Evolutionary conservation across 2,888 invertebrate species (phyloP), one percentile per base, ranked within the genome.

Genomic region (Acleris sparsana): DNA sequence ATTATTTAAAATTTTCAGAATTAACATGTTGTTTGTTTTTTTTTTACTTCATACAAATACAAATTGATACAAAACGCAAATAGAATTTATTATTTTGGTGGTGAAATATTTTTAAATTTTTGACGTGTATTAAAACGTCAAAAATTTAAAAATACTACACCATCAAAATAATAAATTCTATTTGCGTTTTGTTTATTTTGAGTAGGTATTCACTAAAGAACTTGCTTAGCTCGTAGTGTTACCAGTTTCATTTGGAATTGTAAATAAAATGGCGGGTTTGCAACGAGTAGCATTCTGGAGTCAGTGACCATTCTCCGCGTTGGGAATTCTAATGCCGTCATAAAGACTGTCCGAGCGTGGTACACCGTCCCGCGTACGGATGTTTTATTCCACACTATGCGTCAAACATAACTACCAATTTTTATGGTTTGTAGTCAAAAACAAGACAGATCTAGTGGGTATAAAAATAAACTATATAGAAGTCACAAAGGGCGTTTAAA

Each of bases 1-100:
- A 71, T 76, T 73, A 74, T 76, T 69, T 65, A 13, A 57, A 51
- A 55, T 53, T 57, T 55, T 22, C 18, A 51, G 53, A 39, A 49
- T 22, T 55, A 55, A 25, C 13, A 46, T 61, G 16, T 5, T 20
- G 25, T 44, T 18, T n/a, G 22, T n/a, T 3, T 20, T n/a, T 17
- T 25, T 57, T 33, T 43, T 55, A n/a, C 44, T n/a, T n/a, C n/a
- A n/a, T n/a, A n/a, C n/a, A n/a, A n/a, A n/a, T n/a, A n/a, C n/a
- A n/a, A n/a, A n/a, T n/a, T n/a, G n/a, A n/a, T n/a, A n/a, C n/a
- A n/a, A n/a, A n/a, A n/a, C n/a, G n/a, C n/a, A n/a, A n/a, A n/a
- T n/a, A n/a, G n/a, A n/a, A n/a, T n/a, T n/a, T n/a, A n/a, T n/a
- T n/a, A n/a, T n/a, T n/a, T n/a, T n/a, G n/a, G n/a, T n/a, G n/a